A percentile compares a stretch with the other conserved stretches of the same genome.
phyloP scores from a whole-genome alignment of 2,888 invertebrate species.

The Drosophila hamatofila region DNA sequence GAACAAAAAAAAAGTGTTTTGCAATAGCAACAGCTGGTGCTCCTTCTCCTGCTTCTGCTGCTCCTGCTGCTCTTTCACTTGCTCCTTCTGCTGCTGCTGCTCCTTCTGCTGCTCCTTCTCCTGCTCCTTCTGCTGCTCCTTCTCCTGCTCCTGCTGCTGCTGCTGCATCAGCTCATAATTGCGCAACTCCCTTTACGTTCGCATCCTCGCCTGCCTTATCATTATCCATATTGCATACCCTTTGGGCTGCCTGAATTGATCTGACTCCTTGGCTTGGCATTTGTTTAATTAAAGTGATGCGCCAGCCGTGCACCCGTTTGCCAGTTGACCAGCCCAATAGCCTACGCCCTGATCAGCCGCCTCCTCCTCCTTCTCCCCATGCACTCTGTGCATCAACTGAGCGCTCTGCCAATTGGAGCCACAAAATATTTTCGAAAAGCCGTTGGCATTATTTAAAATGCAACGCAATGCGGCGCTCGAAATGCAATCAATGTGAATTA shows the following conservation, averaged over 20 bases:
- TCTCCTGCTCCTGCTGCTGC: background rate
- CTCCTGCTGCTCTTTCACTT: background rate
- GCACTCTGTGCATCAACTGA: conserved; percentile 6
- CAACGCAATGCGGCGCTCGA: conserved; percentile 78
- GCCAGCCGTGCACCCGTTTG: conserved; percentile 17
- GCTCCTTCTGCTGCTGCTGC: background rate
- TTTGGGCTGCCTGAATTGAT: conserved; percentile 46
- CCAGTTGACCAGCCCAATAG: background rate
- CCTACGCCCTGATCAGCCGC: background rate
- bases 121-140: background rate
- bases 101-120: background rate
- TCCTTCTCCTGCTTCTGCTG: background rate
- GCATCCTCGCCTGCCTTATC: background rate
- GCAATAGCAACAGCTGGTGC: background rate
- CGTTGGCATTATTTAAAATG: conserved; percentile 80
- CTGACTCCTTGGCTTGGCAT: conserved; percentile 71
- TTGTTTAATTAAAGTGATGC: conserved; percentile 79
- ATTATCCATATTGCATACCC: conserved; percentile 31
- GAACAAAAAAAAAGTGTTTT: background rate
- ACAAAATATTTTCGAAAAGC: conserved; percentile 75
- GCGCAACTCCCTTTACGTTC: conserved; percentile 4
- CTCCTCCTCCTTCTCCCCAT: no score
- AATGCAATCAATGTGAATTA: conserved; percentile 79
- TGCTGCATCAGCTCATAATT: conserved; percentile 40
- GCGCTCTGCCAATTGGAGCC: conserved; percentile 39